Evolutionary conservation across 2,797 vertebrate genomes (phyloP).

Genomic region (Hippopotamyrus pictus): DNA sequence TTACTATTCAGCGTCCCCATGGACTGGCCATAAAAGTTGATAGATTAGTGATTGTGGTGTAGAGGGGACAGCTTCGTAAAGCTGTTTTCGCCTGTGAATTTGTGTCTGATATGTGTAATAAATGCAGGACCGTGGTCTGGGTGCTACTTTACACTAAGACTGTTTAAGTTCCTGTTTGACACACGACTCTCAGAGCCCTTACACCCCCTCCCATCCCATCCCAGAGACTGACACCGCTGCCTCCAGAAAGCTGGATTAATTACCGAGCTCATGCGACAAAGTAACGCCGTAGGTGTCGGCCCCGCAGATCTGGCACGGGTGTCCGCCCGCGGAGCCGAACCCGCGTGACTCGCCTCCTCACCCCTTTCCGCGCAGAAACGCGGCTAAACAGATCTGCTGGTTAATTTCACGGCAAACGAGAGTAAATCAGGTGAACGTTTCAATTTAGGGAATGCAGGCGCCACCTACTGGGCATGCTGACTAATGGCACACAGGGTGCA

Average conservation of each 20-base stretch:
- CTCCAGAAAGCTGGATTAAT: constrained; percentile 17
- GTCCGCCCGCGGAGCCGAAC: background rate
- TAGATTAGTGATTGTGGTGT: background rate
- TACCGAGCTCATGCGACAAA: background rate
- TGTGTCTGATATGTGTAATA: background rate
- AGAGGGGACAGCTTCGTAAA: background rate
- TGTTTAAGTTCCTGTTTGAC: background rate
- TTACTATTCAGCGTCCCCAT: background rate
- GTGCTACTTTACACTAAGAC: background rate
- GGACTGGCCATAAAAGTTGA: background rate
- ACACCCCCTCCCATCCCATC: background rate
- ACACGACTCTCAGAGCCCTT: background rate
- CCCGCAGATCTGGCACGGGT: background rate
- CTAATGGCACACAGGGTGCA: background rate
- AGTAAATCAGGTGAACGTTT: constrained; percentile 61
- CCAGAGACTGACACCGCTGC: background rate
- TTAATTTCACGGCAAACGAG: constrained; percentile 62
- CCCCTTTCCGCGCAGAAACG: constrained; percentile 35
- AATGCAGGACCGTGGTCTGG: background rate
- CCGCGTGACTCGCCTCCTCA: constrained; percentile 13
- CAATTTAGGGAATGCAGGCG: constrained; percentile 45
- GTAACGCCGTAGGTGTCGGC: background rate
- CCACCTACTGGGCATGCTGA: constrained; percentile 37
- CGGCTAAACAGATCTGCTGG: constrained; percentile 57
- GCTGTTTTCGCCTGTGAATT: background rate